phyloP scores from a whole-genome alignment of 2,888 invertebrate genomes.

The Hypsopygia costalis region DNA sequence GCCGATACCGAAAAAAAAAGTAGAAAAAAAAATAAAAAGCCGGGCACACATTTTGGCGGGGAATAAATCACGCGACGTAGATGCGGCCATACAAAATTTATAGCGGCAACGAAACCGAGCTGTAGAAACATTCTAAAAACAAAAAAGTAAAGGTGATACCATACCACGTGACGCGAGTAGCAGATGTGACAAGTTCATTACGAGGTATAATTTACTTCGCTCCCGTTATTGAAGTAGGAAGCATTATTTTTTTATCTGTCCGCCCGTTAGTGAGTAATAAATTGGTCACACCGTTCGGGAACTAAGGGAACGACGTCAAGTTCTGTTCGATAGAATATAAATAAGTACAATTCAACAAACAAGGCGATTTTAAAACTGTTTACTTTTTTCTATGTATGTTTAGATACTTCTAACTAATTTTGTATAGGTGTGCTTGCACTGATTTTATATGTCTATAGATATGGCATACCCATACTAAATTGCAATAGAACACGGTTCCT shows the following conservation, averaged over 20 bases:
- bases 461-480: too few species aligned
- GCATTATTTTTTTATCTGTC: constrained; percentile 56
- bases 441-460: too few species aligned
- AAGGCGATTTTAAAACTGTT: too few species aligned
- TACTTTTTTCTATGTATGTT: too few species aligned
- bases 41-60: constrained; percentile 76
- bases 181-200: constrained; percentile 75
- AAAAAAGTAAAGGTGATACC: constrained; percentile 35
- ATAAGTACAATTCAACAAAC: neutral
- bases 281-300: constrained; percentile 56
- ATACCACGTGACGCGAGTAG: constrained; percentile 49
- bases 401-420: too few species aligned
- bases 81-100: constrained; percentile 73
- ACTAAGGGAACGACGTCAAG: constrained; percentile 44
- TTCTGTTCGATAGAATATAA: constrained; percentile 24
- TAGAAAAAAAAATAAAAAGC: constrained; percentile 43
- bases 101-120: constrained; percentile 55
- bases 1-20: constrained; percentile 59
- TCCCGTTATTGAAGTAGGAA: constrained; percentile 75
- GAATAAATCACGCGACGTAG: constrained; percentile 73
- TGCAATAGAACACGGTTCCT: too few species aligned
- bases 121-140: constrained; percentile 56
- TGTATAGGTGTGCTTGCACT: too few species aligned
- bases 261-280: constrained; percentile 65
- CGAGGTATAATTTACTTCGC: constrained; percentile 67